A percentile compares a stretch with the other conserved stretches of the same genome.
Evolutionary conservation across 1,140 invertebrate species (phyloP).

Genomic region (Drosophila insularis): DNA sequence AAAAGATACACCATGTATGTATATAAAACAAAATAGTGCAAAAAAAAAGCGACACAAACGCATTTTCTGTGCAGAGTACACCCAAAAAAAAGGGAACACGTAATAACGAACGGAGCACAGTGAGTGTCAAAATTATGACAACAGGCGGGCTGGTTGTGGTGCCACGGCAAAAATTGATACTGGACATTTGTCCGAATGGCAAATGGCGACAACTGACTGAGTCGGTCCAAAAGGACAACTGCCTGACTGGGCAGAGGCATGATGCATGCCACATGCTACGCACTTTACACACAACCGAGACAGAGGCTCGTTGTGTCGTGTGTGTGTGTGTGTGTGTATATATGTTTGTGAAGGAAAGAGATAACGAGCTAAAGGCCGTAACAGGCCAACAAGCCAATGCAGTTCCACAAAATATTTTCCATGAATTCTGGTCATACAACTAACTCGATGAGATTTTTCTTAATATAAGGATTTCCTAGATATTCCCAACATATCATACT

Average conservation of each 20-base stretch:
- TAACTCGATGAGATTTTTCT: background rate
- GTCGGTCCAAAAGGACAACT: slow-evolving; percentile 13
- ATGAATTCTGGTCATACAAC: background rate
- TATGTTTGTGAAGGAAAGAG: slow-evolving; percentile 18
- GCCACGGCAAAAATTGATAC: slow-evolving; percentile 59
- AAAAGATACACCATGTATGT: slow-evolving; percentile 32
- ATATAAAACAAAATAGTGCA: slow-evolving; percentile 46
- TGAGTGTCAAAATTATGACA: slow-evolving; percentile 75
- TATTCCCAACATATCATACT: no score
- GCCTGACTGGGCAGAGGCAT: slow-evolving; percentile 35
- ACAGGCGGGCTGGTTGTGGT: slow-evolving; percentile 32
- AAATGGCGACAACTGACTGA: slow-evolving; percentile 56
- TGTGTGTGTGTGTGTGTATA: background rate
- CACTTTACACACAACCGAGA: slow-evolving; percentile 33
- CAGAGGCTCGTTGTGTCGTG: background rate
- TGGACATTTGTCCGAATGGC: slow-evolving; percentile 47
- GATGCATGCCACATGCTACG: slow-evolving; percentile 64
- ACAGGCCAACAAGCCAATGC: background rate
- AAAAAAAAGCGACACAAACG: slow-evolving; percentile 42
- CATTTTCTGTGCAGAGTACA: slow-evolving; percentile 43
- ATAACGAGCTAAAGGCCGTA: slow-evolving; percentile 11
- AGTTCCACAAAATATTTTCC: slow-evolving; percentile 15
- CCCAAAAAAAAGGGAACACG: slow-evolving; percentile 20
- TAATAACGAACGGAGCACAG: slow-evolving; percentile 39
- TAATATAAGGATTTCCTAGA: background rate